Base-by-base conservation (phyloP, 2,888 invertebrate genomes). In the Lycophotia porphyrea region DNA sequence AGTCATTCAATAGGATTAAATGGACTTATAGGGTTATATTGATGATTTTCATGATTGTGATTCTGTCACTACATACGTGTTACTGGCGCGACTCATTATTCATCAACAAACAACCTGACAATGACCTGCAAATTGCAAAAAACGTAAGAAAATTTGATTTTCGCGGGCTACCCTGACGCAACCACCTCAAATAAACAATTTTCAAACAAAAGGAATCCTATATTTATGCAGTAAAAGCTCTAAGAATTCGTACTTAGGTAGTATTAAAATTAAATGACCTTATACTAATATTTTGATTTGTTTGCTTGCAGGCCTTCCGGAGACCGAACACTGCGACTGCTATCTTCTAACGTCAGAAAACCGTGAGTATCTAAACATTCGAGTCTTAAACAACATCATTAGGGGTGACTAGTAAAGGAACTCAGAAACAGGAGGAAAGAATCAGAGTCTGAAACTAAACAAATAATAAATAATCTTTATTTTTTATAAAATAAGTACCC, bases 281-380 rank as follows among this genome's bases (percentile, higher is more conserved):
- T 15, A 18, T 4, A 34, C 21, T 60, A 60, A 60, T 34, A 60
- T 34, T 34, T 60, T 34, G 9, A 60, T 60, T 60, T 60, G 21
- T 60, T 60, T 60, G 21, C 31, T 60, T 60, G 11, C 60, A 60
- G 60, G 60, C 31, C 60, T 7, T n/a, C 31, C 18, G 58, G 18
- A 21, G 9, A 60, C 60, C 60, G 60, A 34, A 21, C 60, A 34
- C 60, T 60, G 21, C 34, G 34, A 21, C 60, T 60, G 9, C 60
- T 60, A 5, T 60, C 60, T 60, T 60, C 60, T 60, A 60, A 34
- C 60, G 21, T 34, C 60, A 60, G 9, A 21, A 60, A 60, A 60
- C 60, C 21, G 60, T 60, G 34, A 60, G 60, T 60, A 60, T 15
- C n/a, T 55, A 55, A 8, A 34, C 31, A 60, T 60, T 34, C 9